A percentile compares a stretch with the other conserved stretches of the same genome.
phyloP scores from a whole-genome alignment of 2,797 vertebrate species.

The Aotus griseimembra region DNA sequence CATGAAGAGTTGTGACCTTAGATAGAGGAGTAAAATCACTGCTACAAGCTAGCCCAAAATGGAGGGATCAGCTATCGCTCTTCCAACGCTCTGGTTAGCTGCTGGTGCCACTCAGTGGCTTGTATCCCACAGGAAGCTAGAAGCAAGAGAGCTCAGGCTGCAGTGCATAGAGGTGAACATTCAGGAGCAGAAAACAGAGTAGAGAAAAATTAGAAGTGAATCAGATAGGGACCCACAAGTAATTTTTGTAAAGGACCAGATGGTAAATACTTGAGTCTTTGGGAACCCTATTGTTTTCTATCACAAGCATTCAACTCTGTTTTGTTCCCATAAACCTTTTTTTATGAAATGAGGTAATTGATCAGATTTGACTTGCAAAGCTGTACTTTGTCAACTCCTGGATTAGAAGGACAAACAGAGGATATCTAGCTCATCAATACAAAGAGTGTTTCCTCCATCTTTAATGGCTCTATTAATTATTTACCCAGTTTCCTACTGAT shows the following conservation, averaged over 20 bases:
- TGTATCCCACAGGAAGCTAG: background rate
- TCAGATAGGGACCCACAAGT: background rate
- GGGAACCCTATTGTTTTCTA: background rate
- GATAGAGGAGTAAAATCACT: background rate
- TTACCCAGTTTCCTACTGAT: background rate
- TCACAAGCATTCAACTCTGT: background rate
- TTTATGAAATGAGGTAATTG: background rate
- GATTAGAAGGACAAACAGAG: background rate
- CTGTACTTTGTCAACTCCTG: background rate
- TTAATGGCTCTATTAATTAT: background rate
- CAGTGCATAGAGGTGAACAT: background rate
- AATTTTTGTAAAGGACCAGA: background rate
- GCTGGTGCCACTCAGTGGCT: background rate
- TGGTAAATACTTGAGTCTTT: background rate
- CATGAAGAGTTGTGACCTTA: background rate
- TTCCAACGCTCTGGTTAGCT: background rate
- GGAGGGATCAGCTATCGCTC: background rate
- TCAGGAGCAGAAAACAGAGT: background rate
- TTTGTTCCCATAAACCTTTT: background rate
- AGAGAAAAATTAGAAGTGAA: background rate
- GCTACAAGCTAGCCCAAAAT: background rate
- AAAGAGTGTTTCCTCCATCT: background rate
- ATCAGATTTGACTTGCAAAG: background rate
- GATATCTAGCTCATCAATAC: background rate
- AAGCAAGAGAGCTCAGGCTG: background rate